These are phyloP conservation scores for Rhagophthalmus giganteus DNA, from an alignment of 2,888 invertebrate species.

Conservation along the genomic window DNA sequence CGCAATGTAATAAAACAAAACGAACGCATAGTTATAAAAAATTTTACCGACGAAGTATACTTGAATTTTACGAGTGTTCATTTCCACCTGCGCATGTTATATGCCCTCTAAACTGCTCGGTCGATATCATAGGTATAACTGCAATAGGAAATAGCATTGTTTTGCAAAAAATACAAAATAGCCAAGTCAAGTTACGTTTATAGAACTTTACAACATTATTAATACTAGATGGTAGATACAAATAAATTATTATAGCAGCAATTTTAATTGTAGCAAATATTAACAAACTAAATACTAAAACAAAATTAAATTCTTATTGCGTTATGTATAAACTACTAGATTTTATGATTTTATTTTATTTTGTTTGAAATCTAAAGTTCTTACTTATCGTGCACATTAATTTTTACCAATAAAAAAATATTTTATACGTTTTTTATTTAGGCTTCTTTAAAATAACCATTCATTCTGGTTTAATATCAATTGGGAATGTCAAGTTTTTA, in stretches of 20 bases:
- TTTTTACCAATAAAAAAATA: too few relatives aligned
- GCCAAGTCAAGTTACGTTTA: slow-evolving; percentile 16
- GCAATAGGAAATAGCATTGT: slow-evolving; percentile 25
- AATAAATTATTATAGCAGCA: neutral
- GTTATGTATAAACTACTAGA: too few relatives aligned
- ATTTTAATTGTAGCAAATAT: too few relatives aligned
- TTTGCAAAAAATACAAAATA: slow-evolving; percentile 23
- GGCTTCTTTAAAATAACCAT: too few relatives aligned
- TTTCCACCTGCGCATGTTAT: slow-evolving; percentile 39
- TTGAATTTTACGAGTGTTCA: slow-evolving; percentile 34
- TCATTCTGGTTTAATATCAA: too few relatives aligned
- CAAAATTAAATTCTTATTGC: too few relatives aligned
- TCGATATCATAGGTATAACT: slow-evolving; percentile 39
- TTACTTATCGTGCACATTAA: too few relatives aligned
- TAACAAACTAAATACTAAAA: too few relatives aligned
- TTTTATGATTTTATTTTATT: too few relatives aligned
- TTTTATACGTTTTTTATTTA: too few relatives aligned
- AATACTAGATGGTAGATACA: neutral
- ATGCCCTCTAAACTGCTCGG: slow-evolving; percentile 34
- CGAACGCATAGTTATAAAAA: slow-evolving; percentile 20
- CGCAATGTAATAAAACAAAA: slow-evolving; percentile 12
- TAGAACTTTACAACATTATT: neutral
- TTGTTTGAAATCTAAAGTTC: too few relatives aligned
- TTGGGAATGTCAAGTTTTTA: too few relatives aligned
- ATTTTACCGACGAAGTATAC: slow-evolving; percentile 23